These are phyloP conservation scores for Leucopsar rothschildi DNA, from an alignment of 2,113 vertebrate genomes.

Conservation along the genomic window DNA sequence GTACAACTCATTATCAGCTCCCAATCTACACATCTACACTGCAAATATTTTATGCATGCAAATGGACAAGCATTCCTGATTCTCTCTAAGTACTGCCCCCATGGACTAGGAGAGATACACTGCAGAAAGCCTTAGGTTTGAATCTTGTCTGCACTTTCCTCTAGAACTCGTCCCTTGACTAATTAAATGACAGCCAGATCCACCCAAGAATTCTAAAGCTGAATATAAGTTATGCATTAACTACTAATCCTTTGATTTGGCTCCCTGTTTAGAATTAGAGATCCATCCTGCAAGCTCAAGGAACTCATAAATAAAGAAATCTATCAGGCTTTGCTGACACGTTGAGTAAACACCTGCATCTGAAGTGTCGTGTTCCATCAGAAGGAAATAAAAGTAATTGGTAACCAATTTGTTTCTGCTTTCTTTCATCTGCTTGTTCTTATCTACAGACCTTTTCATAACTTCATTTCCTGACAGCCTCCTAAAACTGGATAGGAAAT, in stretches of 20 bases:
- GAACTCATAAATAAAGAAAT: slow-evolving; percentile 42
- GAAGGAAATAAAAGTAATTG: slow-evolving; percentile 43
- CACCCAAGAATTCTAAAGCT: background rate
- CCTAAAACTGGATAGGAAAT: slow-evolving; percentile 19
- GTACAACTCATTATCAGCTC: background rate
- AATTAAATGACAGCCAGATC: slow-evolving; percentile 26
- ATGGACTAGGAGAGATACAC: background rate
- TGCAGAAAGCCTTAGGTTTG: background rate
- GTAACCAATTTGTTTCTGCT: slow-evolving; percentile 38
- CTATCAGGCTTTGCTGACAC: background rate
- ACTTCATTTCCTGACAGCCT: slow-evolving; percentile 17
- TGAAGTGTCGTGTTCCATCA: slow-evolving; percentile 52
- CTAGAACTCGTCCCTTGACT: background rate
- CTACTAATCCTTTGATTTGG: slow-evolving; percentile 36
- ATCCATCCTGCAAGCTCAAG: background rate
- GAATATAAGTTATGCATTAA: slow-evolving; percentile 50
- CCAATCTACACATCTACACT: background rate
- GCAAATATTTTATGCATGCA: background rate
- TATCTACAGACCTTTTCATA: background rate
- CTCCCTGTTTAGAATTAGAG: slow-evolving; percentile 23
- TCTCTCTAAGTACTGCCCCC: background rate
- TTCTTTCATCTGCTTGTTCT: slow-evolving; percentile 46
- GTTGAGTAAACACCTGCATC: slow-evolving; percentile 16
- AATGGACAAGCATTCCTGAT: slow-evolving; percentile 7
- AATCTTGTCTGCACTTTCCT: background rate